phyloP scores from a whole-genome alignment of 2,113 vertebrate genomes.

The Grallaria varia region DNA sequence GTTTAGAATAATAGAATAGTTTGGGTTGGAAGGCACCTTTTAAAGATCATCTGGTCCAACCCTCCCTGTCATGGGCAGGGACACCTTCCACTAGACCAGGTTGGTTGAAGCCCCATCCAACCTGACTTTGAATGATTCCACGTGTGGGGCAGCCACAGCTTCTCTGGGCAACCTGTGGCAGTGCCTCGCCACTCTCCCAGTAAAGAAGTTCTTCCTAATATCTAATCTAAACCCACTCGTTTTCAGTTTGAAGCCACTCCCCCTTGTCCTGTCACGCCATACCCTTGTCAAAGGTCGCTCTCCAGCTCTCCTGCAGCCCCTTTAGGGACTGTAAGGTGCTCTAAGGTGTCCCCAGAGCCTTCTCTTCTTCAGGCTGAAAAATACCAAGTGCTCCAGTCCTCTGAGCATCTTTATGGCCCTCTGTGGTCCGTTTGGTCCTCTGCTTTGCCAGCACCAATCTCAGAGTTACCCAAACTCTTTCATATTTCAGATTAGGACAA shows the following conservation, averaged over 20 bases:
- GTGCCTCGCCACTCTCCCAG: background rate
- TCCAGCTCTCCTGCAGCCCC: background rate
- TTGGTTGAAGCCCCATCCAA: background rate
- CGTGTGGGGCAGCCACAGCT: background rate
- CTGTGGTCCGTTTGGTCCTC: accelerated
- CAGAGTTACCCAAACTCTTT: background rate
- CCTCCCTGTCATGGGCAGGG: background rate
- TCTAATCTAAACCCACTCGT: background rate
- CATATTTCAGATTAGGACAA: background rate
- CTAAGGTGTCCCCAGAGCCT: background rate
- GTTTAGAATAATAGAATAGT: background rate
- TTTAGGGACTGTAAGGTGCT: background rate
- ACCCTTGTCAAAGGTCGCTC: background rate
- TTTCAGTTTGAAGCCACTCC: background rate
- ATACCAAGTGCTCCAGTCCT: background rate
- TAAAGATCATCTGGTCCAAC: background rate
- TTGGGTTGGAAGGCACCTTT: background rate
- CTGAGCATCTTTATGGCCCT: background rate
- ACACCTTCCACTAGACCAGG: background rate
- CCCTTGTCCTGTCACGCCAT: background rate
- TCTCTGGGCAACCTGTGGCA: background rate
- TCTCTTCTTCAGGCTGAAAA: background rate
- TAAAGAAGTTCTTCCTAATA: background rate
- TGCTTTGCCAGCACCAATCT: background rate
- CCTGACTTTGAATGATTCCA: background rate